Percentiles rank a stretch among this genome's conserved stretches.
These are phyloP conservation scores for Dromas ardeola DNA, from an alignment of 2,113 vertebrate species.

Conservation along the genomic window DNA sequence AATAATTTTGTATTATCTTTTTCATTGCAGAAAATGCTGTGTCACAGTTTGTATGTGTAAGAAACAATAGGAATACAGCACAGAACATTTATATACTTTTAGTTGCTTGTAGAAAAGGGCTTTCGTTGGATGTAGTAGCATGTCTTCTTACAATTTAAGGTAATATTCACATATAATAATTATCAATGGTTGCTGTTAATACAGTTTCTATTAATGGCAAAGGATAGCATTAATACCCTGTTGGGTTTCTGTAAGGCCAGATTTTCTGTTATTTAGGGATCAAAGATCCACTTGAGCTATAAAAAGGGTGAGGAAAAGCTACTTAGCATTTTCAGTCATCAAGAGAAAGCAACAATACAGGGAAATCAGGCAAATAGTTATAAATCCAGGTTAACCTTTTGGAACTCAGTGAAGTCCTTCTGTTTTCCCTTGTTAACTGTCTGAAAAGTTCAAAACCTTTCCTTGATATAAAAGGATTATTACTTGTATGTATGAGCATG, in stretches of 20 bases:
- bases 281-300: neutral
- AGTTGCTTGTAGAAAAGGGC: neutral
- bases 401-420: neutral
- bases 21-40: neutral
- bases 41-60: neutral
- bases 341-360: neutral
- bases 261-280: neutral
- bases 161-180: neutral
- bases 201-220: neutral
- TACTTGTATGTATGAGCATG: neutral
- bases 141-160: neutral
- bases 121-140: neutral
- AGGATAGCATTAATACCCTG: neutral
- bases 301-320: neutral
- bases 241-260: neutral
- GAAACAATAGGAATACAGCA: neutral
- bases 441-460: neutral
- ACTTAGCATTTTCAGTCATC: neutral
- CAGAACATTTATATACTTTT: neutral
- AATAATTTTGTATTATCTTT: neutral
- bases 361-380: neutral
- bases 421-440: neutral
- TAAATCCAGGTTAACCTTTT: neutral
- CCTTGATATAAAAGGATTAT: neutral
- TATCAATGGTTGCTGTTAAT: neutral